phyloP scores from a whole-genome alignment of 2,797 vertebrate species.

The Sebastes matsubarae region DNA sequence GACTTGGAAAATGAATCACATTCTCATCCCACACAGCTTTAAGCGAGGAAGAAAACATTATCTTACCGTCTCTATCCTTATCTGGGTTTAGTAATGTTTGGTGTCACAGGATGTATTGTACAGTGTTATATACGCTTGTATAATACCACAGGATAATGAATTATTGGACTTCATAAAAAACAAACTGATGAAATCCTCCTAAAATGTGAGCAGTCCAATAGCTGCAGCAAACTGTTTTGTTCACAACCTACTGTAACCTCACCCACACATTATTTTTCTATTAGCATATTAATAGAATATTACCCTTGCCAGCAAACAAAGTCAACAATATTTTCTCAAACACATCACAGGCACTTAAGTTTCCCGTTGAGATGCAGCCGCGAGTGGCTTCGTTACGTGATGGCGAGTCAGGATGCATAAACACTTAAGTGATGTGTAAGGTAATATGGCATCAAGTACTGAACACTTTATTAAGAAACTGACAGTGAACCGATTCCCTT shows the following conservation, averaged over 20 bases:
- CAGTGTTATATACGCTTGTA: not conserved
- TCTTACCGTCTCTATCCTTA: conserved; percentile 35
- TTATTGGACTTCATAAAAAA: not conserved
- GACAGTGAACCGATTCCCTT: not conserved
- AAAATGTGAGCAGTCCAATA: not conserved
- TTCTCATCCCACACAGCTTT: conserved; percentile 39
- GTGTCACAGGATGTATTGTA: conserved; percentile 9
- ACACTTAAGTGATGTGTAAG: not conserved
- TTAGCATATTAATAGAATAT: not conserved
- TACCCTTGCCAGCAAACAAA: not conserved
- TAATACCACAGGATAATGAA: conserved; percentile 21
- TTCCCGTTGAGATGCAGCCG: not conserved
- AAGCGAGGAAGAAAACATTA: conserved; percentile 31
- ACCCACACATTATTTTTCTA: not conserved
- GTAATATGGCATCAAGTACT: not conserved
- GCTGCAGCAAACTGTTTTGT: not conserved
- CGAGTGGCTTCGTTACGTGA: not conserved
- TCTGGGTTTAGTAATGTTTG: conserved; percentile 29
- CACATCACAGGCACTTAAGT: not conserved
- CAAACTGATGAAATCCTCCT: not conserved
- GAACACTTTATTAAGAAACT: not conserved
- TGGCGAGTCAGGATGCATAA: not conserved
- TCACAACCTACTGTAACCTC: not conserved
- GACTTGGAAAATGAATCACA: conserved; percentile 32
- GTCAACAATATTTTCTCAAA: not conserved